phyloP scores from a whole-genome alignment of 2,797 vertebrate species.

The Thamnophis elegans region DNA sequence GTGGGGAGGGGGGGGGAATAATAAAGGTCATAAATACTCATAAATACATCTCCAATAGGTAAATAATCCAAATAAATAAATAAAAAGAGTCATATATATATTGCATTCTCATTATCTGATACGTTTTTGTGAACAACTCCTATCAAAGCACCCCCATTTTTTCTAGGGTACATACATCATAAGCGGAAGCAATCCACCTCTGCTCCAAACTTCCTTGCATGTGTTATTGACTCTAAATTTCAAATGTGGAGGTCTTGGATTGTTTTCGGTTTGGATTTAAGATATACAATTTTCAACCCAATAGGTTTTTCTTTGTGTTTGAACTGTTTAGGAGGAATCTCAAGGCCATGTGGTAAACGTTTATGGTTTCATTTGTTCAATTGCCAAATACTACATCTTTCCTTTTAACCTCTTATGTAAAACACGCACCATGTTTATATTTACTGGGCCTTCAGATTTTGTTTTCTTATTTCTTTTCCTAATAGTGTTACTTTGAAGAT shows the following conservation, averaged over 20 bases:
- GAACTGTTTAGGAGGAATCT: neutral
- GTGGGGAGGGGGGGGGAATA: neutral
- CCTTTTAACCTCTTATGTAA: no score
- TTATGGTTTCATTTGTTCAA: neutral
- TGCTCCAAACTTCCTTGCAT: no score
- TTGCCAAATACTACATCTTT: no score
- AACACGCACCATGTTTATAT: no score
- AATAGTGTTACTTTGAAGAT: no score
- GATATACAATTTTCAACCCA: neutral
- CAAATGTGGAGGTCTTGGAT: no score
- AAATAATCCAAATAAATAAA: constrained; percentile 86
- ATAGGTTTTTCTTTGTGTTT: constrained; percentile 23
- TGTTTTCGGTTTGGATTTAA: no score
- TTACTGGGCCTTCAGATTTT: no score
- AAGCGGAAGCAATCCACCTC: no score
- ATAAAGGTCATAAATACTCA: constrained; percentile 74
- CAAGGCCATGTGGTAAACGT: neutral
- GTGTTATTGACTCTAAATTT: no score
- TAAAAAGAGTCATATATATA: constrained; percentile 77
- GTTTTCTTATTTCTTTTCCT: no score
- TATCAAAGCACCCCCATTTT: neutral
- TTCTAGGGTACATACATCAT: neutral
- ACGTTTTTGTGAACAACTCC: constrained; percentile 33
- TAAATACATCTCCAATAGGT: constrained; percentile 74
- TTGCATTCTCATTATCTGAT: constrained; percentile 26